phyloP scores from a whole-genome alignment of 2,888 invertebrate species.

The Cryptophagus acutangulus region DNA sequence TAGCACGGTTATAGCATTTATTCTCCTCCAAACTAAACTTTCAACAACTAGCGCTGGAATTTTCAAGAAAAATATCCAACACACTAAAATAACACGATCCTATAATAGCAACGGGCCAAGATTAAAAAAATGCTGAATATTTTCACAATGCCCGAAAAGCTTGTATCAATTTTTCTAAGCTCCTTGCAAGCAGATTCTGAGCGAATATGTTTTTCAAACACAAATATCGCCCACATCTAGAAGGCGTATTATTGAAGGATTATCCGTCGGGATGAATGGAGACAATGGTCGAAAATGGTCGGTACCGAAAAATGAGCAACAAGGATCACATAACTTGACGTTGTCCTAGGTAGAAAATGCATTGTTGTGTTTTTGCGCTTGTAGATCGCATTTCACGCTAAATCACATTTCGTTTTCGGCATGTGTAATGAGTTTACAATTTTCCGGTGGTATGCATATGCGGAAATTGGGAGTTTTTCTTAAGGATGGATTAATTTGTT shows the following conservation, averaged over 20 bases:
- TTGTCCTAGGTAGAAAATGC: conserved; percentile 11
- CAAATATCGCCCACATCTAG: conserved; percentile 12
- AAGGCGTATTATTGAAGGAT: conserved; percentile 19
- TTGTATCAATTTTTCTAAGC: too few species aligned
- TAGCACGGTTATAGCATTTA: too few species aligned
- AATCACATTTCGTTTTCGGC: conserved; percentile 6
- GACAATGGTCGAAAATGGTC: conserved; percentile 13
- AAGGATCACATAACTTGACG: conserved; percentile 17
- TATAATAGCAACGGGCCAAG: too few species aligned
- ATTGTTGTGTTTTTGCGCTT: conserved; percentile 10
- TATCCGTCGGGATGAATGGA: conserved; percentile 6
- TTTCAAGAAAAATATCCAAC: too few species aligned
- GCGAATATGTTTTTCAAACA: too few species aligned
- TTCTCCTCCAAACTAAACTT: too few species aligned
- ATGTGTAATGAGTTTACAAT: conserved; percentile 9
- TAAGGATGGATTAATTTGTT: too few species aligned
- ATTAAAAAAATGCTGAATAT: too few species aligned
- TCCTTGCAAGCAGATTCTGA: too few species aligned
- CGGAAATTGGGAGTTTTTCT: too few species aligned
- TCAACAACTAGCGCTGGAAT: too few species aligned
- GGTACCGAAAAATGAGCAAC: conserved; percentile 20
- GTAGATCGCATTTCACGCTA: conserved; percentile 10
- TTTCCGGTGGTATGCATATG: background rate
- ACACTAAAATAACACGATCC: too few species aligned
- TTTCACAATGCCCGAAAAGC: conserved; percentile 20